Conservation (phyloP, 2,113 vertebrate species). For the Tiliqua scincoides region DNA sequence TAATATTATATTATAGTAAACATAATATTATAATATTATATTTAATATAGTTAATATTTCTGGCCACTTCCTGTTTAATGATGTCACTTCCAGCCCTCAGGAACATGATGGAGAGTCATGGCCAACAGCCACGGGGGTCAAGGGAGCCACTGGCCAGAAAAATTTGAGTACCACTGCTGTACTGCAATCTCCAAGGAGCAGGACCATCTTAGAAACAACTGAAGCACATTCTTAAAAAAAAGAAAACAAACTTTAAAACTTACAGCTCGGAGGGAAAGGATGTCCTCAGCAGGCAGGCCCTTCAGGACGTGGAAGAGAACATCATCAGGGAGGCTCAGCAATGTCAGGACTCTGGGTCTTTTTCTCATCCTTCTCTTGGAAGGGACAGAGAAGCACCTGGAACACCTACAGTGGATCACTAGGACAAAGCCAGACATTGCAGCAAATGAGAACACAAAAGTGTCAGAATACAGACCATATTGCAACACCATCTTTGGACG, state of each 20-base stretch:
- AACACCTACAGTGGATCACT: conserved; percentile 91
- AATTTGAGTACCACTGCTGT: no score
- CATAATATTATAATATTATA: no score
- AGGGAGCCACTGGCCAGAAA: no score
- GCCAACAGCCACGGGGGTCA: no score
- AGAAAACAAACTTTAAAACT: conserved; percentile 61
- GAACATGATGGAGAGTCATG: no score
- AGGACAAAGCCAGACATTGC: not conserved
- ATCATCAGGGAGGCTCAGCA: conserved; percentile 92
- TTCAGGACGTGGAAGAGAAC: conserved; percentile 91
- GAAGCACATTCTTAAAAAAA: no score
- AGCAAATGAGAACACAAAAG: not conserved
- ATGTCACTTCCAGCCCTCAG: no score
- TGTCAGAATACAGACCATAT: not conserved
- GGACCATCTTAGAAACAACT: not conserved
- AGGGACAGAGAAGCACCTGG: conserved; percentile 90
- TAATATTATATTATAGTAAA: no score
- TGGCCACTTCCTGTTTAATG: no score
- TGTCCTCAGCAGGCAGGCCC: conserved; percentile 90
- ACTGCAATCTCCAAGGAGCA: not conserved
- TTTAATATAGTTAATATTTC: no score
- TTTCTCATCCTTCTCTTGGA: conserved; percentile 85
- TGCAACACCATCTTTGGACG: not conserved
- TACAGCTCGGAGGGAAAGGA: conserved; percentile 91
- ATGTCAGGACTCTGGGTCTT: conserved; percentile 78